Evolutionary conservation across 2,113 vertebrate species (phyloP).

Genomic region (Antechinus stuartii): DNA sequence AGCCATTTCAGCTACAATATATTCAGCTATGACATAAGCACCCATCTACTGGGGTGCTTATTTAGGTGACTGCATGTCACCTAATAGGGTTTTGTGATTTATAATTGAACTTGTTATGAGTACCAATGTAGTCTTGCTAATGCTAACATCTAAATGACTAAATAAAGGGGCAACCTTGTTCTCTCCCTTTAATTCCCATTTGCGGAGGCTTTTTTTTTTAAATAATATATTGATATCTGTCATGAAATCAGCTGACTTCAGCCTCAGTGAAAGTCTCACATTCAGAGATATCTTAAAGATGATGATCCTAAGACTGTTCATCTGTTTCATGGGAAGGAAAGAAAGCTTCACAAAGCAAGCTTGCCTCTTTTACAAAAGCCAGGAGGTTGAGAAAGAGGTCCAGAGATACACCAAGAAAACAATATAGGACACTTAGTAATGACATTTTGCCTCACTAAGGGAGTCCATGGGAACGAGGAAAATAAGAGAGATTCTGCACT

Average conservation of each 20-base stretch:
- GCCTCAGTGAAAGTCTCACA: slow-evolving; percentile 27
- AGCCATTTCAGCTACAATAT: no score
- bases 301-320: slow-evolving; percentile 42
- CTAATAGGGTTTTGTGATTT: background rate
- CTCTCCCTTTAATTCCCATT: slow-evolving; percentile 16
- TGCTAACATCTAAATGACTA: slow-evolving; percentile 28
- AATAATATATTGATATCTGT: background rate
- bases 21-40: background rate
- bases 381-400: slow-evolving; percentile 8
- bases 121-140: background rate
- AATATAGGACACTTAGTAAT: slow-evolving; percentile 75
- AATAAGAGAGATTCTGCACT: slow-evolving; percentile 62
- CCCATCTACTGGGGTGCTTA: background rate
- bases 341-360: slow-evolving; percentile 51
- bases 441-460: slow-evolving; percentile 63
- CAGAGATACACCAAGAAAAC: slow-evolving; percentile 64
- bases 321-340: slow-evolving; percentile 37
- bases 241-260: slow-evolving; percentile 22
- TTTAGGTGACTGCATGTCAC: background rate
- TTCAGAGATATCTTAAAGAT: slow-evolving; percentile 23
- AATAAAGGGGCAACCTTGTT: background rate
- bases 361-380: slow-evolving; percentile 44
- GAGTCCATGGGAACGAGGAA: slow-evolving; percentile 62
- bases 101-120: background rate
- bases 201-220: slow-evolving; percentile 25